Evolutionary conservation across 2,888 invertebrate species (phyloP).

Genomic region (Apamea epomidion): DNA sequence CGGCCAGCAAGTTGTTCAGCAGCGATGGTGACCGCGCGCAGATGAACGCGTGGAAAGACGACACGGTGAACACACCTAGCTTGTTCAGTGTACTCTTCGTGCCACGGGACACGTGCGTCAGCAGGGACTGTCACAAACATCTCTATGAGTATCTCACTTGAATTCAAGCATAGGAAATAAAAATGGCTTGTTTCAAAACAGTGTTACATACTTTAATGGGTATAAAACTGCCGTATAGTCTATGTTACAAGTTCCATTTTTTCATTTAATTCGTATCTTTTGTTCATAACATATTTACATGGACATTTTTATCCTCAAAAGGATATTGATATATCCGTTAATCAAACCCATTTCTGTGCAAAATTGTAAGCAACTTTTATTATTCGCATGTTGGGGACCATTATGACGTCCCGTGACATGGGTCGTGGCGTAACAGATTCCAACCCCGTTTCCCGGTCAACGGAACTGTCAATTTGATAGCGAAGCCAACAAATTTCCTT

Average conservation of each 20-base stretch:
- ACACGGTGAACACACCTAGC: constrained; percentile 99
- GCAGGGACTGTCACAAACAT: constrained; percentile 94
- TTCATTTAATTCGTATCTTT: constrained; percentile 20
- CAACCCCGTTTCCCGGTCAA: constrained; percentile 77
- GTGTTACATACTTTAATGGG: not conserved
- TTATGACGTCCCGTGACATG: constrained; percentile 84
- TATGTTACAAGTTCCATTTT: constrained; percentile 2
- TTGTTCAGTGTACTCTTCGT: constrained; percentile 98
- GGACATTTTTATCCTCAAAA: constrained; percentile 58
- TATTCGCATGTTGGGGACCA: constrained; percentile 80
- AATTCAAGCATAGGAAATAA: not conserved
- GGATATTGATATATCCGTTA: constrained; percentile 76
- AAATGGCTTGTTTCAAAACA: not conserved
- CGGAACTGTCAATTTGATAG: constrained; percentile 86
- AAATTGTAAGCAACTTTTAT: constrained; percentile 79
- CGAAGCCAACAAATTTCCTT: constrained; percentile 80
- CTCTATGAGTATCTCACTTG: not conserved
- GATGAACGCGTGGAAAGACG: constrained; percentile 99
- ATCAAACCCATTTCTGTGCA: constrained; percentile 73
- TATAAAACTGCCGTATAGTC: not conserved
- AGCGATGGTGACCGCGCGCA: constrained; percentile 98
- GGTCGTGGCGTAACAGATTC: constrained; percentile 84
- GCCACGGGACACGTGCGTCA: constrained; percentile 98
- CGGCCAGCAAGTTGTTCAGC: constrained; percentile 97
- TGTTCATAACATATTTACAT: constrained; percentile 44